Evolutionary conservation across 2,888 invertebrate species (phyloP), one percentile per base, ranked within the genome.

Genomic region (Stomorhina lunata): DNA sequence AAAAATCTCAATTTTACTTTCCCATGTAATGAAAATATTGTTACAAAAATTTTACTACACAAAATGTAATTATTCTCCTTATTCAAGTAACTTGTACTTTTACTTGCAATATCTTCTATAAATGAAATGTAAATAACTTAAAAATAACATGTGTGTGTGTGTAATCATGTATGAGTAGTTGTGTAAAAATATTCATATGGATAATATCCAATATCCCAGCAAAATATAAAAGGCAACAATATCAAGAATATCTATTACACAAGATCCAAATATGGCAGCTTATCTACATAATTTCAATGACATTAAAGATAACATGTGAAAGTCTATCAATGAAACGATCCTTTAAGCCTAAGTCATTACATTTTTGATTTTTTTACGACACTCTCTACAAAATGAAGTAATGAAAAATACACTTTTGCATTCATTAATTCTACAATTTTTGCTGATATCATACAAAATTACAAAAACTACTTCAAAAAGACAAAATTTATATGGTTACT

Each of bases 401-500:
- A n/a, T n/a, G n/a, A n/a, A n/a, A n/a, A n/a, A n/a, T n/a, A n/a
- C n/a, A n/a, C n/a, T n/a, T n/a, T n/a, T n/a, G n/a, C n/a, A n/a
- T n/a, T n/a, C n/a, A n/a, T n/a, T n/a, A n/a, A n/a, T n/a, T n/a
- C n/a, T n/a, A n/a, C n/a, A n/a, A n/a, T n/a, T n/a, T n/a, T n/a
- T n/a, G n/a, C n/a, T n/a, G n/a, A n/a, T n/a, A n/a, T n/a, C n/a
- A n/a, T 48, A 40, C 12, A 4, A 15, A 61, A 25, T 1, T 5
- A 40, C 22, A 59, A 32, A 15, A 65, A 34, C 32, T 48, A 59
- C 20, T 12, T 15, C 6, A 43, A 48, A 55, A 12, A 77, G 22
- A 29, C 59, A 15, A n/a, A 57, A 48, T 59, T 66, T 79, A 76
- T 66, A 27, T 65, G 65, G 53, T 57, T 65, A 57, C 48, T 66